Percentiles rank a stretch among this genome's conserved stretches.
Conservation (phyloP, 1,140 invertebrate species). For the Heliconius eleuchia region DNA sequence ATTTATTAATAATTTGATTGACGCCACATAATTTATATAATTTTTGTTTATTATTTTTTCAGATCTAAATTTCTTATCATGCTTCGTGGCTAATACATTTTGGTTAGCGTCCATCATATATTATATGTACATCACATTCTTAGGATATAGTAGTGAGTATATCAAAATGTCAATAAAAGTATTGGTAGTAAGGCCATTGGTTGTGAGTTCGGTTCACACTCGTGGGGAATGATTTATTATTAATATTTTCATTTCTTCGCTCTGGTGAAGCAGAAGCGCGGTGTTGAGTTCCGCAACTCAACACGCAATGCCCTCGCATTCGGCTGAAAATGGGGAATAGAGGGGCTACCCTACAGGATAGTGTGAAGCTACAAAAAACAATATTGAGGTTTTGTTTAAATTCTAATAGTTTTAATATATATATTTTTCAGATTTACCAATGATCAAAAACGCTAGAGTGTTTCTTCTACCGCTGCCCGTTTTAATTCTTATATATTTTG, state of each 20-base stretch:
- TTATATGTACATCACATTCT: conserved; percentile 98
- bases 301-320: too few relatives aligned
- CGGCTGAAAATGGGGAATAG: too few relatives aligned
- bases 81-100: conserved; percentile 95
- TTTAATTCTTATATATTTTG: conserved; percentile 89
- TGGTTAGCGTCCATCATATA: conserved; percentile 96
- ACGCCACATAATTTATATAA: background rate
- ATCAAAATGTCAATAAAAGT: background rate
- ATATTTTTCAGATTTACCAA: conserved; percentile 90
- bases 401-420: background rate
- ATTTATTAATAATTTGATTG: too few relatives aligned
- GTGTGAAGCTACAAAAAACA: too few relatives aligned
- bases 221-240: too few relatives aligned
- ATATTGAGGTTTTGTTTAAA: background rate
- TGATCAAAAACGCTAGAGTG: conserved; percentile 93
- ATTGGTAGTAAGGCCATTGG: too few relatives aligned
- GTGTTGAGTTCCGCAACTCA: too few relatives aligned
- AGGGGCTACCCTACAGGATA: too few relatives aligned
- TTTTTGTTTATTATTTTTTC: conserved; percentile 38
- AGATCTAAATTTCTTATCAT: conserved; percentile 90
- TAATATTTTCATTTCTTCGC: too few relatives aligned
- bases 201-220: too few relatives aligned
- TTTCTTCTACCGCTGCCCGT: conserved; percentile 93
- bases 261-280: too few relatives aligned
- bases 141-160: conserved; percentile 96